Evolutionary conservation across 2,888 invertebrate genomes (phyloP).

Genomic region (Dinocampus coccinellae): DNA sequence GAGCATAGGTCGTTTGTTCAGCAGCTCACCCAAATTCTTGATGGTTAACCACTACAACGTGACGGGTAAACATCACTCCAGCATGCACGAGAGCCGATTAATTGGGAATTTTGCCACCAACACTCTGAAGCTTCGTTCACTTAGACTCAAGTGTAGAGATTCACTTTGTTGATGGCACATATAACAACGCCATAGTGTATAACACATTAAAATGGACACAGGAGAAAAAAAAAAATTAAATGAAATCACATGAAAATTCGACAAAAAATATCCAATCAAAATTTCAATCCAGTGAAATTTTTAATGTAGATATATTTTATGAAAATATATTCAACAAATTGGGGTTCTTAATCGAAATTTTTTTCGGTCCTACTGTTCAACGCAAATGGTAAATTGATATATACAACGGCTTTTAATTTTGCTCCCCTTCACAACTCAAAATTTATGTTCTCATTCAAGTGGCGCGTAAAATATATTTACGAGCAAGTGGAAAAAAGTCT

Average conservation of each 20-base stretch:
- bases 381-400: constrained; percentile 14
- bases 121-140: constrained; percentile 6
- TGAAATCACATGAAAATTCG: not conserved
- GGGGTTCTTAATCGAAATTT: constrained; percentile 21
- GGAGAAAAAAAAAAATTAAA: too few species aligned
- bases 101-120: constrained; percentile 8
- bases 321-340: constrained; percentile 8
- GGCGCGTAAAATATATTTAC: constrained; percentile 29
- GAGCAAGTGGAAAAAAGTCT: constrained; percentile 8
- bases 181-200: not conserved
- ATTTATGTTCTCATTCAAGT: constrained; percentile 21
- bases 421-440: constrained; percentile 5
- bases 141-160: constrained; percentile 3
- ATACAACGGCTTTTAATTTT: not conserved
- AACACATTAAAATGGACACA: too few species aligned
- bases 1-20: constrained; percentile 1
- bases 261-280: not conserved
- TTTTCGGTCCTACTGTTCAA: not conserved
- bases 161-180: not conserved
- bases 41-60: constrained; percentile 12
- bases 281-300: not conserved
- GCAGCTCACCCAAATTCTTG: constrained; percentile 11
- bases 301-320: not conserved
- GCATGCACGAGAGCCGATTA: constrained; percentile 11
- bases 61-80: constrained; percentile 12